These are phyloP conservation scores for Oscheius sp. DNA, from an alignment of 1,140 invertebrate genomes.

Conservation along the genomic window DNA sequence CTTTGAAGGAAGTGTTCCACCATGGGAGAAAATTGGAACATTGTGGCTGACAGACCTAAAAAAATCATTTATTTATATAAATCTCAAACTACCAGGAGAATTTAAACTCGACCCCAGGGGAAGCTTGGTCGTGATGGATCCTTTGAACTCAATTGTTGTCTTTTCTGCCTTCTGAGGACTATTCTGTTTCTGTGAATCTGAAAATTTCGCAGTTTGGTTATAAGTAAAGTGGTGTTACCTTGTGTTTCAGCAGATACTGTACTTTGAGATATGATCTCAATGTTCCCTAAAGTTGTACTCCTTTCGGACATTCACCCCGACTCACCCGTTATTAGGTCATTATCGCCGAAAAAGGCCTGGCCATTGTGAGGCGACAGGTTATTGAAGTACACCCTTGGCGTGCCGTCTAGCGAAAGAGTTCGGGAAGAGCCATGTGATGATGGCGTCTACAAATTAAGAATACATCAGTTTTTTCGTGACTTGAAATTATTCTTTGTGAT, in stretches of 20 bases:
- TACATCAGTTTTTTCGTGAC: slow-evolving; percentile 35
- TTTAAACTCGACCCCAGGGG: background rate
- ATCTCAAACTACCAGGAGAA: background rate
- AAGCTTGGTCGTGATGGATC: background rate
- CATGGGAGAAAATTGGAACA: slow-evolving; percentile 60
- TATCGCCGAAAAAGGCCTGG: slow-evolving; percentile 59
- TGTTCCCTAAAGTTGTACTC: background rate
- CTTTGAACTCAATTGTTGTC: background rate
- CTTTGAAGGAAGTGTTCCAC: slow-evolving; percentile 48
- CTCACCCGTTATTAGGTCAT: slow-evolving; percentile 36
- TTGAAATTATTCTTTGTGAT: slow-evolving; percentile 48
- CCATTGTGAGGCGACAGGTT: slow-evolving; percentile 39
- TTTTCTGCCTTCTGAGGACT: background rate
- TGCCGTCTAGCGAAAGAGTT: too few species aligned
- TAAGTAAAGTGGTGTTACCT: background rate
- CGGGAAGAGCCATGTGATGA: slow-evolving; percentile 15
- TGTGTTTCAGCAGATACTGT: background rate
- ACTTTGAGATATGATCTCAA: background rate
- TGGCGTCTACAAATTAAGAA: slow-evolving; percentile 3
- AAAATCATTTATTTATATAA: background rate
- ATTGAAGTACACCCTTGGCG: background rate
- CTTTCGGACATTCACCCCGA: background rate
- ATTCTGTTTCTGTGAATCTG: background rate
- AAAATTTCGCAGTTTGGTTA: background rate
- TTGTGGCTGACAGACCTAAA: slow-evolving; percentile 49